These are phyloP conservation scores for Lanius collurio DNA, from an alignment of 2,113 vertebrate species.

Conservation along the genomic window DNA sequence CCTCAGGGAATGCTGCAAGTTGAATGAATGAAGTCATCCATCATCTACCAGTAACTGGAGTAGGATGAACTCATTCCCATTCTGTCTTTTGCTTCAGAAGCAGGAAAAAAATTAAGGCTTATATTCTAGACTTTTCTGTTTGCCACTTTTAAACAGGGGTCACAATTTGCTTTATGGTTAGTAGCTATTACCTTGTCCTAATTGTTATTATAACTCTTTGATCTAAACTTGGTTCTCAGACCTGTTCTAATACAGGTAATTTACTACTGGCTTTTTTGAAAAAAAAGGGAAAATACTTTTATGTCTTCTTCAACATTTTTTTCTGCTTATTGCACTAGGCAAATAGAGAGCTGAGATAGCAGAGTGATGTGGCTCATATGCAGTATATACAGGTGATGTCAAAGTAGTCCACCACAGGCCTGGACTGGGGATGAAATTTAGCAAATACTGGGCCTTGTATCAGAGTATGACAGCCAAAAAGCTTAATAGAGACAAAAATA, in stretches of 20 bases:
- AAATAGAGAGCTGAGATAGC: background rate
- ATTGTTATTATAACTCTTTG: background rate
- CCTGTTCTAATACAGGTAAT: background rate
- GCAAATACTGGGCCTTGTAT: background rate
- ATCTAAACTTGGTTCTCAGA: background rate
- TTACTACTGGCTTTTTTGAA: background rate
- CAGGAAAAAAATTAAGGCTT: background rate
- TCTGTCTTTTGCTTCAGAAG: slow-evolving; percentile 2
- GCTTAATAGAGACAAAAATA: background rate
- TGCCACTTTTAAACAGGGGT: background rate
- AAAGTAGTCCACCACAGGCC: background rate
- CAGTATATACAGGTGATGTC: background rate
- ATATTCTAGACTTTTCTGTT: background rate
- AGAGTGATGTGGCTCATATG: background rate
- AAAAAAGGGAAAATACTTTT: rapidly evolving
- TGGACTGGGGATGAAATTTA: background rate
- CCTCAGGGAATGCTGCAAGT: background rate
- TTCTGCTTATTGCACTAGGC: background rate
- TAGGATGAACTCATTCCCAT: background rate
- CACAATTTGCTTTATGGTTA: background rate
- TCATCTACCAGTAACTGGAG: background rate
- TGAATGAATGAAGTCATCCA: slow-evolving; percentile 19
- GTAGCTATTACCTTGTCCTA: background rate
- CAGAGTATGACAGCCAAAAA: background rate
- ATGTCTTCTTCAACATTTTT: background rate